A percentile compares a stretch with the other conserved stretches of the same genome.
Conservation (phyloP, 92 coral and sea anemone genomes). For the Siderastrea radians region DNA sequence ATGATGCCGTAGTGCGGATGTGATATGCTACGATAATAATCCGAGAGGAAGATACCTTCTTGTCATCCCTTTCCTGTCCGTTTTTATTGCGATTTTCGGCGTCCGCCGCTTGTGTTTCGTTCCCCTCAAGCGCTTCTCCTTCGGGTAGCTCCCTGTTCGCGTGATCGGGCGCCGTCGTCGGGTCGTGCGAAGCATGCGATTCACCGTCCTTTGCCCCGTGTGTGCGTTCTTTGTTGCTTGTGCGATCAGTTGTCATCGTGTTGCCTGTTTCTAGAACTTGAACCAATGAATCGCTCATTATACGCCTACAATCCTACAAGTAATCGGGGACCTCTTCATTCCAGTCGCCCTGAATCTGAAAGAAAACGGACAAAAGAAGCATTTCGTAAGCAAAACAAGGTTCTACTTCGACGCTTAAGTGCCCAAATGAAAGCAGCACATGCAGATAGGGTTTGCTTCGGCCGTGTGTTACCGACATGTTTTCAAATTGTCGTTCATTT, state of each 20-base stretch:
- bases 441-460: slow-evolving; percentile 15
- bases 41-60: slow-evolving; percentile 72
- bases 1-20: slow-evolving; percentile 38
- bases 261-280: slow-evolving; percentile 75
- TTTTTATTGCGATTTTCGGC: slow-evolving; percentile 72
- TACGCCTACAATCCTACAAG: slow-evolving; percentile 72
- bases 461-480: slow-evolving; percentile 16
- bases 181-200: slow-evolving; percentile 68
- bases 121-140: slow-evolving; percentile 48
- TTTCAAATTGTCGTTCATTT: slow-evolving; percentile 17
- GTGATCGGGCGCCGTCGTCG: slow-evolving; percentile 52
- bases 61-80: slow-evolving; percentile 83
- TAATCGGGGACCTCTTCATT: slow-evolving; percentile 70
- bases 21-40: slow-evolving; percentile 33
- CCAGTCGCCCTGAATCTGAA: slow-evolving; percentile 59
- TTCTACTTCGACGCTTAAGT: neutral
- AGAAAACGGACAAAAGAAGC: slow-evolving; percentile 2
- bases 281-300: slow-evolving; percentile 96
- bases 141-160: slow-evolving; percentile 60
- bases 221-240: slow-evolving; percentile 51
- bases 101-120: slow-evolving; percentile 59
- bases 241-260: slow-evolving; percentile 94
- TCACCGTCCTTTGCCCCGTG: slow-evolving; percentile 63
- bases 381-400: neutral
- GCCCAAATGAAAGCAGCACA: neutral